Conservation (phyloP, 1,140 invertebrate species). For the Apocrypta bakeri region DNA sequence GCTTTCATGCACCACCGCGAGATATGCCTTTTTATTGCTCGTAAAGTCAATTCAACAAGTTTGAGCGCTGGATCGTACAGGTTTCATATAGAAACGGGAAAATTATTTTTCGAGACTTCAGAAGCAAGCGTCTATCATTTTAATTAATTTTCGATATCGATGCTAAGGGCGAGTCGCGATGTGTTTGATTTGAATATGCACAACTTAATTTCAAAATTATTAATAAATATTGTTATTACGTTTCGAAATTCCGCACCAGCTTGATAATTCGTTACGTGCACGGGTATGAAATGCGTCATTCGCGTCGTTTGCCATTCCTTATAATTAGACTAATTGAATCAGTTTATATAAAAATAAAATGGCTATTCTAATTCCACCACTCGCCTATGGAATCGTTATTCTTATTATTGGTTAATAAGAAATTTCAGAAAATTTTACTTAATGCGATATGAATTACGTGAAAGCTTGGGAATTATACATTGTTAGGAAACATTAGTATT, state of each 20-base stretch:
- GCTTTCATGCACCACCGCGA: background rate
- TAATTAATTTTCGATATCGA: background rate
- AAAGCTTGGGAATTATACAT: too few species aligned
- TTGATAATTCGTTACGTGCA: background rate
- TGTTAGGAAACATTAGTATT: too few species aligned
- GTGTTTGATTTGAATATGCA: background rate
- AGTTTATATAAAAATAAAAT: too few species aligned
- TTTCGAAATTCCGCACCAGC: too few species aligned
- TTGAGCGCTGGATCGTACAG: conserved; percentile 4
- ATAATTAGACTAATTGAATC: conserved; percentile 28
- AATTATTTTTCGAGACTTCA: background rate
- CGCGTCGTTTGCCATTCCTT: conserved; percentile 26
- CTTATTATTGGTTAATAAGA: too few species aligned
- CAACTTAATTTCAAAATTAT: background rate
- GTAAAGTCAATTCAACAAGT: conserved; percentile 50
- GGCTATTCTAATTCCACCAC: too few species aligned
- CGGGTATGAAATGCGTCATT: background rate
- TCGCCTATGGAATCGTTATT: too few species aligned
- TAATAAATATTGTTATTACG: background rate
- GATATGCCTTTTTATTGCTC: conserved; percentile 41
- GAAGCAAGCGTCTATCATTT: background rate
- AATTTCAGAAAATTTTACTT: too few species aligned
- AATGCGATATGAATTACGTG: too few species aligned
- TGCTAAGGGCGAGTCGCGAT: background rate
- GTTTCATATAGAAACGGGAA: background rate